Conservation (phyloP, 2,888 invertebrate genomes). For the Ommatoiulus sabulosus region DNA sequence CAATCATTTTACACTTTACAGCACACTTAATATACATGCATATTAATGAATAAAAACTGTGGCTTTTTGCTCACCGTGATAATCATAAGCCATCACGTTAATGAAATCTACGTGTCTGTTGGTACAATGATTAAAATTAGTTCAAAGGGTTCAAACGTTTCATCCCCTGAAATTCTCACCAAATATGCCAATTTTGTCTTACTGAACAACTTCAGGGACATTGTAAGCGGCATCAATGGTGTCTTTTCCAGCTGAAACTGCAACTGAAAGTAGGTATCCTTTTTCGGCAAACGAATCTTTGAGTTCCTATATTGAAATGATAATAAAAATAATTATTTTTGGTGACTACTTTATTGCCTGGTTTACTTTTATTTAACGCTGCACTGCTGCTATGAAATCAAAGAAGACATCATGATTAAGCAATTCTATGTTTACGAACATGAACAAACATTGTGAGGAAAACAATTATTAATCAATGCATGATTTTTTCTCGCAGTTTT, state of each 20-base stretch:
- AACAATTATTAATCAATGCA: too few species aligned
- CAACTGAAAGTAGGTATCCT: constrained; percentile 73
- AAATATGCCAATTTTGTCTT: neutral
- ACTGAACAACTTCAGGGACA: constrained; percentile 70
- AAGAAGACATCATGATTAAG: too few species aligned
- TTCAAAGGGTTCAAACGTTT: constrained; percentile 66
- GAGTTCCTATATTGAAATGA: constrained; percentile 69
- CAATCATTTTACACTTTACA: neutral
- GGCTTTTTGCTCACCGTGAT: constrained; percentile 62
- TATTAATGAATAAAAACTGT: neutral
- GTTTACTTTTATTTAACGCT: too few species aligned
- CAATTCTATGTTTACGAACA: too few species aligned
- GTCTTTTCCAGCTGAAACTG: constrained; percentile 72
- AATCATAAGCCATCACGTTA: constrained; percentile 66
- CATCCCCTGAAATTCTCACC: neutral
- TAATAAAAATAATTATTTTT: neutral
- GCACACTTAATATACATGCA: too few species aligned
- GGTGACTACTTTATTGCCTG: too few species aligned
- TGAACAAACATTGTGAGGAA: too few species aligned
- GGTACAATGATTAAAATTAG: constrained; percentile 25
- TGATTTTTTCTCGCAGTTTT: too few species aligned
- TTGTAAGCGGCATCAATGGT: constrained; percentile 73
- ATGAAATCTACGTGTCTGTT: constrained; percentile 65
- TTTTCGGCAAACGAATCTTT: constrained; percentile 71
- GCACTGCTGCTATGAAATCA: too few species aligned